These are phyloP conservation scores for Toxotes lorentzi DNA, from an alignment of 2,797 vertebrate genomes.

Conservation along the genomic window DNA sequence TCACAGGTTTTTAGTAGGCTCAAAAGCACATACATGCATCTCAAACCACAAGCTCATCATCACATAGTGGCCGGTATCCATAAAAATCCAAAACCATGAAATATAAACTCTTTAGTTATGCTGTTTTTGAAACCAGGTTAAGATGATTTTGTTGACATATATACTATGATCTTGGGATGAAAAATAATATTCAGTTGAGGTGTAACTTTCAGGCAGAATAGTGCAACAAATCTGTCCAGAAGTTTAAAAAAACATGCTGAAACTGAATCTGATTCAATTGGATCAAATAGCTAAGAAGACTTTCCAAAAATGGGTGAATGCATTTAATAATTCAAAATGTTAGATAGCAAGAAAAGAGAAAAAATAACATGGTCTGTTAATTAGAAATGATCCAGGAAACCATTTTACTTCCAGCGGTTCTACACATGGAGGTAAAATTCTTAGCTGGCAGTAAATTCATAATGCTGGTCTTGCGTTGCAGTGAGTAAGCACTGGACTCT, in stretches of 20 bases:
- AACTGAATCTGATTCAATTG: not conserved
- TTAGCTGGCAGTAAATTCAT: not conserved
- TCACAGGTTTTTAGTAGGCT: too few relatives aligned
- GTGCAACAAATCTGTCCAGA: not conserved
- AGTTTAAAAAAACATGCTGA: not conserved
- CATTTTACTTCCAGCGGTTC: not conserved
- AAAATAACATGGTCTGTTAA: not conserved
- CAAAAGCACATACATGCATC: not conserved
- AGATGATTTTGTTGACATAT: not conserved
- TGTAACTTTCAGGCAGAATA: not conserved
- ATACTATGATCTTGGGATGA: not conserved
- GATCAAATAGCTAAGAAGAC: not conserved
- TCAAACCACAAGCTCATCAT: not conserved
- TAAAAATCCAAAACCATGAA: not conserved
- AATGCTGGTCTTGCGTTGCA: not conserved
- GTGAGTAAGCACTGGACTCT: not conserved
- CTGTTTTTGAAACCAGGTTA: not conserved
- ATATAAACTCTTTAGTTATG: not conserved
- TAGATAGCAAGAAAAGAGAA: not conserved
- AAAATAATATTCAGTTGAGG: not conserved
- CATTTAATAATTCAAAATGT: constrained; percentile 1
- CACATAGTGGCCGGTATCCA: not conserved
- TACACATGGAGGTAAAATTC: not conserved
- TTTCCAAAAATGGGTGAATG: not conserved
- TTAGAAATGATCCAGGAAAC: not conserved